These are phyloP conservation scores for Calidris pugnax DNA, from an alignment of 2,113 vertebrate genomes.

Conservation along the genomic window DNA sequence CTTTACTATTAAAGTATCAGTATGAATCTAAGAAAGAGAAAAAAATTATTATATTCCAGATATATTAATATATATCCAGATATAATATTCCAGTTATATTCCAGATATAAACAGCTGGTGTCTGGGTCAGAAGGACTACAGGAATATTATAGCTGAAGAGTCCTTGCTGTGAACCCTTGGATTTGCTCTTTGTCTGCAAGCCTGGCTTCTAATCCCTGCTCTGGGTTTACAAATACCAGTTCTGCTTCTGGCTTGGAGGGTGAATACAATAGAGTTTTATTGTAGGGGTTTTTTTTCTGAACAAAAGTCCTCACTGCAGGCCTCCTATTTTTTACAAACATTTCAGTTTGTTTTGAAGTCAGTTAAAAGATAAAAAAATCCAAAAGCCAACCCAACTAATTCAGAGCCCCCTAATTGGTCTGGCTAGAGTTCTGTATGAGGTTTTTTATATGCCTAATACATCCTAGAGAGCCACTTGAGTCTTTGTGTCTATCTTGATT, in stretches of 20 bases:
- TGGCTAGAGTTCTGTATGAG: neutral
- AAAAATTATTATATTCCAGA: neutral
- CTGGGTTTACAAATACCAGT: slow-evolving; percentile 3
- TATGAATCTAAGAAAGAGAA: neutral
- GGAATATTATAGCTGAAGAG: neutral
- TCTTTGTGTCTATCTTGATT: neutral
- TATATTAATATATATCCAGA: neutral
- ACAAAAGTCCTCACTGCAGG: neutral
- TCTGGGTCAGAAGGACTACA: neutral
- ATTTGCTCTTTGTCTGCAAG: slow-evolving; percentile 28
- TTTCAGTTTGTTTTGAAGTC: neutral
- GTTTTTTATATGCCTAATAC: neutral
- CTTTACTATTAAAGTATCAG: neutral
- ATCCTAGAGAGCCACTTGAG: neutral
- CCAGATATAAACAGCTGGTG: neutral
- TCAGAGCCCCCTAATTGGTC: neutral
- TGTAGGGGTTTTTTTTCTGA: neutral
- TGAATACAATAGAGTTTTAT: neutral
- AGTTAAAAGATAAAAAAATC: neutral
- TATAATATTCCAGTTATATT: neutral
- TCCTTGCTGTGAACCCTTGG: neutral
- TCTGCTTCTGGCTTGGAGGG: neutral
- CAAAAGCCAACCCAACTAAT: neutral
- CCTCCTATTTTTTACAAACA: neutral
- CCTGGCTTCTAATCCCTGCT: slow-evolving; percentile 9